phyloP scores from a whole-genome alignment of 2,113 vertebrate genomes.

The Carlito syrichta region DNA sequence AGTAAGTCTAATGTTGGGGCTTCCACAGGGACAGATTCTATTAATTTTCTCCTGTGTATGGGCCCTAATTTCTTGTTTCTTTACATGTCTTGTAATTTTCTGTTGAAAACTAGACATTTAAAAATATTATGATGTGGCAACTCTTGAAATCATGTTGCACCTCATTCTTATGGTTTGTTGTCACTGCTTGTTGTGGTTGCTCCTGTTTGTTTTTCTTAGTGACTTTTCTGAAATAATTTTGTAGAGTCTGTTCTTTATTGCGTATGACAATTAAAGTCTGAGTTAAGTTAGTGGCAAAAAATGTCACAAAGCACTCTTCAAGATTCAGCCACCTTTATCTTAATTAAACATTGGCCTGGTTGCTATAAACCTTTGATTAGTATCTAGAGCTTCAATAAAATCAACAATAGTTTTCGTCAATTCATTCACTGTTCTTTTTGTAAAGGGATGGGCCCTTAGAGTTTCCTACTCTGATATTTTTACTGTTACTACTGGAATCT shows the following conservation, averaged over 20 bases:
- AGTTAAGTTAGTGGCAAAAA: constrained; percentile 1
- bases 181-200: not conserved
- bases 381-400: not conserved
- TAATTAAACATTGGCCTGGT: not conserved
- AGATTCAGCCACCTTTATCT: not conserved
- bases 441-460: not conserved
- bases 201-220: constrained; percentile 19
- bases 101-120: not conserved
- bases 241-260: not conserved
- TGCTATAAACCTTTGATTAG: not conserved
- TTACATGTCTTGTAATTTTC: not conserved
- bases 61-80: not conserved
- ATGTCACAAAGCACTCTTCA: not conserved
- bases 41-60: not conserved
- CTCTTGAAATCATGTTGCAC: not conserved
- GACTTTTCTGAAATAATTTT: not conserved
- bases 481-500: not conserved
- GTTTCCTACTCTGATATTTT: not conserved
- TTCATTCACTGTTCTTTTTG: constrained; percentile 8
- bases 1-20: not conserved
- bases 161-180: not conserved
- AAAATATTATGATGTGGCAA: not conserved
- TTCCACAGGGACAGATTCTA: not conserved
- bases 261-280: not conserved
- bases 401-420: not conserved